phyloP scores from a whole-genome alignment of 2,888 invertebrate genomes.

The Athalia circularis region DNA sequence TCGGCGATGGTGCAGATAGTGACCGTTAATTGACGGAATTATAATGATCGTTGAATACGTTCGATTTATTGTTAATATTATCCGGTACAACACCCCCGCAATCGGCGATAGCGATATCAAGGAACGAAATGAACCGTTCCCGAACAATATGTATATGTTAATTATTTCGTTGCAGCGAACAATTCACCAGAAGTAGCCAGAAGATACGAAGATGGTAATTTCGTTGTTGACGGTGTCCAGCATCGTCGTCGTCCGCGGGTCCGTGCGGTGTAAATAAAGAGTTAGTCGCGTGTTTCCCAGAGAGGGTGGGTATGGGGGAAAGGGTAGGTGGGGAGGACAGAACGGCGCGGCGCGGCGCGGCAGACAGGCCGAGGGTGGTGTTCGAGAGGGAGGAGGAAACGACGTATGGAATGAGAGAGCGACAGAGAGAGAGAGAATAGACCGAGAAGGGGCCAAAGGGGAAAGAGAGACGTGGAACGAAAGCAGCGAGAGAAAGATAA shows the following conservation, averaged over 20 bases:
- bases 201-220: conserved; percentile 52
- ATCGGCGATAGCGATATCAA: conserved; percentile 30
- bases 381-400: conserved; percentile 49
- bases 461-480: conserved; percentile 23
- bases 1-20: conserved; percentile 81
- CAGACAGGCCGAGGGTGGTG: conserved; percentile 46
- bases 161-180: conserved; percentile 50
- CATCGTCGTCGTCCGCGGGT: conserved; percentile 50
- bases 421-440: conserved; percentile 41
- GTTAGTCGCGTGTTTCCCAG: conserved; percentile 60
- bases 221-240: conserved; percentile 52
- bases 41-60: conserved; percentile 56
- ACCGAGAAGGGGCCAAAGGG: conserved; percentile 35
- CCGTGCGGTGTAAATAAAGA: conserved; percentile 66
- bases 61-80: conserved; percentile 18
- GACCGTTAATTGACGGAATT: conserved; percentile 72
- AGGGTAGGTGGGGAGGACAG: conserved; percentile 65
- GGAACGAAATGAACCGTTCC: no score
- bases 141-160: no score
- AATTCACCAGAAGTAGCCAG: conserved; percentile 47
- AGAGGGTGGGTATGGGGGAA: conserved; percentile 59
- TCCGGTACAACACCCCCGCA: conserved; percentile 49
- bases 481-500: conserved; percentile 15
- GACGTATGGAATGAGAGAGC: conserved; percentile 27
- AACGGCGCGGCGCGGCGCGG: conserved; percentile 44